phyloP scores from a whole-genome alignment of 2,888 invertebrate genomes.

The Argyresthia albistria region DNA sequence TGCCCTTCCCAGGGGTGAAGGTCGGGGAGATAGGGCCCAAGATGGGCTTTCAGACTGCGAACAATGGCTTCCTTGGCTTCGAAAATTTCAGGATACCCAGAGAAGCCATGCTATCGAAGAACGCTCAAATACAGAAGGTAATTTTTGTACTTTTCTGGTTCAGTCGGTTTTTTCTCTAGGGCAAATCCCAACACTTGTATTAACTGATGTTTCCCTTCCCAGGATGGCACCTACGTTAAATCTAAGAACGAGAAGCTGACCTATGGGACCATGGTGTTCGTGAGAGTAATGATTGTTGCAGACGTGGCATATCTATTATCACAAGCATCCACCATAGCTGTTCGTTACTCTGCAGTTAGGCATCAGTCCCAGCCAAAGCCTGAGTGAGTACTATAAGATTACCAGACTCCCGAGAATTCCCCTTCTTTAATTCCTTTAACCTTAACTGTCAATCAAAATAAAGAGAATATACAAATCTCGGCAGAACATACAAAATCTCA shows the following conservation, averaged over 20 bases:
- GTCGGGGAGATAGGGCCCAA: constrained; percentile 96
- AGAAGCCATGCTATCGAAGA: constrained; percentile 92
- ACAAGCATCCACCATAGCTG: constrained; percentile 88
- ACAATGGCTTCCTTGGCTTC: constrained; percentile 94
- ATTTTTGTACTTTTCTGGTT: background rate
- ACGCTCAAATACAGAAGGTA: constrained; percentile 83
- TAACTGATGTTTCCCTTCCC: constrained; percentile 5
- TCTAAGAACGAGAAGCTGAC: constrained; percentile 85
- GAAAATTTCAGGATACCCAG: constrained; percentile 90
- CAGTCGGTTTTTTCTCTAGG: too few species aligned
- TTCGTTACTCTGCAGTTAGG: constrained; percentile 91
- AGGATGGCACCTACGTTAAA: constrained; percentile 90
- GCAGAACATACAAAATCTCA: too few species aligned
- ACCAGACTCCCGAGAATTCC: too few species aligned
- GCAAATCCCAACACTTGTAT: too few species aligned
- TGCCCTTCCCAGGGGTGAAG: constrained; percentile 88
- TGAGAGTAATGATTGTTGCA: constrained; percentile 85
- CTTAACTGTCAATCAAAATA: too few species aligned
- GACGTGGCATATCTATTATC: constrained; percentile 82
- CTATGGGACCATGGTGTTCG: constrained; percentile 95
- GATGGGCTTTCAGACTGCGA: constrained; percentile 88
- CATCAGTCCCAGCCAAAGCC: constrained; percentile 87
- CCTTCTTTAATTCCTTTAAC: too few species aligned
- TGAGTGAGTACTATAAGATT: constrained; percentile 64
- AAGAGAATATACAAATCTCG: too few species aligned